Evolutionary conservation across 2,797 vertebrate genomes (phyloP).

Genomic region (Enteromius fasciolatus): DNA sequence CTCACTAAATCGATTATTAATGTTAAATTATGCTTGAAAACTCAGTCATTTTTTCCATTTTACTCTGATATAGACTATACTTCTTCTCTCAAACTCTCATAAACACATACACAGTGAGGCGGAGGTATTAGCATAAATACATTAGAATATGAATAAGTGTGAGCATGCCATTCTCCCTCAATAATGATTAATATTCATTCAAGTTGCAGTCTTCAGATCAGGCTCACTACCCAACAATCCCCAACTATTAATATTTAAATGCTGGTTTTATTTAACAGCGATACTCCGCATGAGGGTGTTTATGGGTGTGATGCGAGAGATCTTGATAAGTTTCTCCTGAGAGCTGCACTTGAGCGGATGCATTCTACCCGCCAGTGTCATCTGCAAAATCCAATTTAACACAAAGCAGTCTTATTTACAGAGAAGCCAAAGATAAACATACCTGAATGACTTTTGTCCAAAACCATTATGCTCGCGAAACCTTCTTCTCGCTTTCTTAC

Average conservation of each 20-base stretch:
- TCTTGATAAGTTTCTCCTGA: slow-evolving; percentile 67
- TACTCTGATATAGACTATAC: slow-evolving; percentile 46
- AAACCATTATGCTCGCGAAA: slow-evolving; percentile 56
- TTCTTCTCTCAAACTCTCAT: slow-evolving; percentile 44
- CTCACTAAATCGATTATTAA: slow-evolving; percentile 18
- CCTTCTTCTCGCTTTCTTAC: slow-evolving; percentile 25
- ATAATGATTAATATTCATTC: slow-evolving; percentile 63
- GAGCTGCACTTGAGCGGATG: slow-evolving; percentile 64
- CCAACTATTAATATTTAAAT: slow-evolving; percentile 69
- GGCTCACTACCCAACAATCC: slow-evolving; percentile 59
- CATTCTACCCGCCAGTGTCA: slow-evolving; percentile 61
- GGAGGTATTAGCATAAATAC: slow-evolving; percentile 61
- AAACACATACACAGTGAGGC: slow-evolving; percentile 40
- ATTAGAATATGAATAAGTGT: slow-evolving; percentile 62
- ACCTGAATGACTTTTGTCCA: slow-evolving; percentile 64
- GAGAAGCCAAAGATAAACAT: slow-evolving; percentile 63
- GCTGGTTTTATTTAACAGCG: slow-evolving; percentile 64
- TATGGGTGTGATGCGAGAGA: slow-evolving; percentile 62
- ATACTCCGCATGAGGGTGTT: slow-evolving; percentile 56
- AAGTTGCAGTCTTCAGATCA: slow-evolving; percentile 56
- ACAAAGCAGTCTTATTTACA: slow-evolving; percentile 66
- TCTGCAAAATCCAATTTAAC: slow-evolving; percentile 67
- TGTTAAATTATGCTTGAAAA: slow-evolving; percentile 46
- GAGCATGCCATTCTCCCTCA: slow-evolving; percentile 50
- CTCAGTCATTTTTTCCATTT: slow-evolving; percentile 29